phyloP scores from a whole-genome alignment of 2,888 invertebrate species.

The Eupithecia insigniata region DNA sequence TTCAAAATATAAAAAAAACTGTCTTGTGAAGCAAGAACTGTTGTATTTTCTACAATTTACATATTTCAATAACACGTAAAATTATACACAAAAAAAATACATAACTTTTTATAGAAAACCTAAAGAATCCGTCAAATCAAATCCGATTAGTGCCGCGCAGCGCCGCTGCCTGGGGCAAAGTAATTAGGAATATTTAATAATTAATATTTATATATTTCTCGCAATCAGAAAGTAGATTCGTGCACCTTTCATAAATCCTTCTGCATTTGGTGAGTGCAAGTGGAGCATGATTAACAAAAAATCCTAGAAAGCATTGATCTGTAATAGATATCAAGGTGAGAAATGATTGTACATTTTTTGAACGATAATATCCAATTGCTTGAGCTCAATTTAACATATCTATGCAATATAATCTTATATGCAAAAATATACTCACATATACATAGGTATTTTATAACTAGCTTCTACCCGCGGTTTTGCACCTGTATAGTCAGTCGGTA shows the following conservation, averaged over 20 bases:
- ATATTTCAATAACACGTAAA: background rate
- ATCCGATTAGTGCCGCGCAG: background rate
- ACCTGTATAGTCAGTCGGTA: too few relatives aligned
- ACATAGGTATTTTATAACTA: too few relatives aligned
- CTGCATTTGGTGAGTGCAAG: background rate
- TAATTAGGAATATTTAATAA: background rate
- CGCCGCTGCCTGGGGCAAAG: background rate
- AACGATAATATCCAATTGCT: background rate
- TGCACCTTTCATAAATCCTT: background rate
- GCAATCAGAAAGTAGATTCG: background rate
- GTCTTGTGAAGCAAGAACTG: background rate
- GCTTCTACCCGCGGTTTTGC: too few relatives aligned
- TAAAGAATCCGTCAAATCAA: background rate
- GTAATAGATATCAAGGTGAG: background rate
- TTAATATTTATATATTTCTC: background rate
- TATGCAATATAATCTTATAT: background rate
- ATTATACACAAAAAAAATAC: background rate
- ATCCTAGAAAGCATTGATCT: conserved; percentile 5
- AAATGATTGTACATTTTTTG: background rate
- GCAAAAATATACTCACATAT: too few relatives aligned
- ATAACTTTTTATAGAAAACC: too few relatives aligned
- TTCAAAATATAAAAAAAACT: background rate
- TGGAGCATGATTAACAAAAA: conserved; percentile 1
- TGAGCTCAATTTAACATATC: background rate
- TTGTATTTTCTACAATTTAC: background rate